These are phyloP conservation scores for Rhinogobio ventralis DNA, from an alignment of 2,797 vertebrate species.

Conservation along the genomic window DNA sequence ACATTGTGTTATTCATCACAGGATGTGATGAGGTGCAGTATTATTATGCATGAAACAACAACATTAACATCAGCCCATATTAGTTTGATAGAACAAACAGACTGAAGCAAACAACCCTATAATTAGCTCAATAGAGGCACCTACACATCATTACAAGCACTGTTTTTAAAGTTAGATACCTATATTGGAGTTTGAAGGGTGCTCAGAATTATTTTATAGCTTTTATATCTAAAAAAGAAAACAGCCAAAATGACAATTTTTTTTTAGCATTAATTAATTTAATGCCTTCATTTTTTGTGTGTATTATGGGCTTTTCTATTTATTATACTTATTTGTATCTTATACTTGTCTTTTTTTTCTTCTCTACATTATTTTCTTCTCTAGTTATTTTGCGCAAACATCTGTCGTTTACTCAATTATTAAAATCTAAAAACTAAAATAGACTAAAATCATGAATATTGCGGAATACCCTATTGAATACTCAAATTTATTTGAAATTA, in stretches of 20 bases:
- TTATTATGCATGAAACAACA: conserved; percentile 6
- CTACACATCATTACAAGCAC: not conserved
- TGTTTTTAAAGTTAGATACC: not conserved
- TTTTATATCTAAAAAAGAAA: not conserved
- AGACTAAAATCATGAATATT: not conserved
- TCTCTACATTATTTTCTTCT: not conserved
- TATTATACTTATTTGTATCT: not conserved
- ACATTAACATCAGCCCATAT: conserved; percentile 3
- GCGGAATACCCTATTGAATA: not conserved
- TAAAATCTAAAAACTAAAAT: not conserved
- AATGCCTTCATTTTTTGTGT: not conserved
- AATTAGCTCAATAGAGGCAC: not conserved
- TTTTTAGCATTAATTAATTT: too few relatives aligned
- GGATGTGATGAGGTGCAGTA: not conserved
- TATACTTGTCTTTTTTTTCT: not conserved
- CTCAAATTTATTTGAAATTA: not conserved
- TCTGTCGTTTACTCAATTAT: not conserved
- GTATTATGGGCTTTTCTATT: not conserved
- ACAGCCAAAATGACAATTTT: not conserved
- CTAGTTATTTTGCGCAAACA: not conserved
- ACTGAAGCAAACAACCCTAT: not conserved
- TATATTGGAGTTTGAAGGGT: not conserved
- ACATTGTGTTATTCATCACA: not conserved
- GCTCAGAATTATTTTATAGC: not conserved
- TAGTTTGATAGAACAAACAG: not conserved